phyloP scores from a whole-genome alignment of 2,888 invertebrate genomes.

The Chymomyza fuscimana region DNA sequence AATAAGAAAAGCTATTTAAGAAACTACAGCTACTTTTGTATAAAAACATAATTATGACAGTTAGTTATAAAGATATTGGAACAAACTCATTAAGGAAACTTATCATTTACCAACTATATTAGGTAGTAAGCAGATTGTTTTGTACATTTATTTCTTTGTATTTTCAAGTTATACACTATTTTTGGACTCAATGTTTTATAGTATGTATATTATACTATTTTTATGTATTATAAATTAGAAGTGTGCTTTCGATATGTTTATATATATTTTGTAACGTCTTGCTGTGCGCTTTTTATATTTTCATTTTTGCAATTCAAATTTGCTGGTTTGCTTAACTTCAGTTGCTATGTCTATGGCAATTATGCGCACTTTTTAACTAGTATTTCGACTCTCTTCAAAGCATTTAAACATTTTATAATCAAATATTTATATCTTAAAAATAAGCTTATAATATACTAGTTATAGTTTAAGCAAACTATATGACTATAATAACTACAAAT shows the following conservation, averaged over 20 bases:
- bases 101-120: slow-evolving; percentile 22
- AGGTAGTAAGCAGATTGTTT: background rate
- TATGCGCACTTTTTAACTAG: background rate
- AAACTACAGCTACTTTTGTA: background rate
- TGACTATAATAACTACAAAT: slow-evolving; percentile 22
- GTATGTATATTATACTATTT: slow-evolving; percentile 18
- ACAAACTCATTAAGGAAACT: slow-evolving; percentile 21
- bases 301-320: background rate
- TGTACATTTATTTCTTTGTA: background rate
- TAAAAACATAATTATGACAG: background rate
- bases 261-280: slow-evolving; percentile 2
- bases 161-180: slow-evolving; percentile 47
- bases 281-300: slow-evolving; percentile 6
- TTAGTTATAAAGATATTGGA: background rate
- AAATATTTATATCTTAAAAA: background rate
- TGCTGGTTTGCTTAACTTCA: background rate
- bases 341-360: background rate
- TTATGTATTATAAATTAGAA: background rate
- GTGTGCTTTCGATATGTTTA: slow-evolving; percentile 53
- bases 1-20: slow-evolving; percentile 13
- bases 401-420: background rate
- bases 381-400: background rate
- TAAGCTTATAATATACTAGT: background rate
- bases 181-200: slow-evolving; percentile 53
- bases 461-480: background rate